Percentiles rank a stretch among this genome's conserved stretches.
Conservation (phyloP, 2,888 invertebrate genomes). For the Cybosia mesomella region DNA sequence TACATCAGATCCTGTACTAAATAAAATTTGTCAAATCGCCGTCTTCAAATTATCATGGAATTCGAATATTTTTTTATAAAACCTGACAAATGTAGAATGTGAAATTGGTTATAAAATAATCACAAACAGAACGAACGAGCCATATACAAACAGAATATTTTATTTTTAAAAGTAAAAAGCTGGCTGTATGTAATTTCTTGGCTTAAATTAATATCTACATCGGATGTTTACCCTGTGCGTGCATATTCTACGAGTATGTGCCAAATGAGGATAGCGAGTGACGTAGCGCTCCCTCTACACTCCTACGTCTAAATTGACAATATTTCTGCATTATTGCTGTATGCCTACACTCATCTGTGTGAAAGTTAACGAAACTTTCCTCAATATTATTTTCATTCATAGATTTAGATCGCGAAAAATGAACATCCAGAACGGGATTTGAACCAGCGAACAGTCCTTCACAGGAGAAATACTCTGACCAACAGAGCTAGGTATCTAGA, state of each 20-base stretch:
- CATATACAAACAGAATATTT: background rate
- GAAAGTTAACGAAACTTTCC: too few relatives aligned
- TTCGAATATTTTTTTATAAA: too few relatives aligned
- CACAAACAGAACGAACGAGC: background rate
- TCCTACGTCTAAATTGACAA: slow-evolving; percentile 29
- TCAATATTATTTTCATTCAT: too few relatives aligned
- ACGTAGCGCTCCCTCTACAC: slow-evolving; percentile 30
- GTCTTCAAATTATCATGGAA: too few relatives aligned
- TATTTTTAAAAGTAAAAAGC: background rate
- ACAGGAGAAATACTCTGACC: too few relatives aligned
- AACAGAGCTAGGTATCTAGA: too few relatives aligned
- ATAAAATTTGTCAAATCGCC: too few relatives aligned
- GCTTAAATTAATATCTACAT: slow-evolving; percentile 10
- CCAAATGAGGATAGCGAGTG: slow-evolving; percentile 35
- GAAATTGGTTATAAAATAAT: background rate
- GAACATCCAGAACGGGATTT: too few relatives aligned
- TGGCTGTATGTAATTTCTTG: background rate
- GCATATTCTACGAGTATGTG: slow-evolving; percentile 40
- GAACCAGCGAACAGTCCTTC: too few relatives aligned
- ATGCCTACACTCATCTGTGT: too few relatives aligned
- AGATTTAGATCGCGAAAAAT: too few relatives aligned
- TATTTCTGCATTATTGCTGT: slow-evolving; percentile 20
- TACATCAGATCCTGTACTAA: too few relatives aligned
- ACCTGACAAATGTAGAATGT: background rate
- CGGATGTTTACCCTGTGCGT: slow-evolving; percentile 15